A percentile compares a stretch with the other conserved stretches of the same genome.
These are phyloP conservation scores for Machaerirhynchus nigripectus DNA, from an alignment of 2,113 vertebrate genomes.

Conservation along the genomic window DNA sequence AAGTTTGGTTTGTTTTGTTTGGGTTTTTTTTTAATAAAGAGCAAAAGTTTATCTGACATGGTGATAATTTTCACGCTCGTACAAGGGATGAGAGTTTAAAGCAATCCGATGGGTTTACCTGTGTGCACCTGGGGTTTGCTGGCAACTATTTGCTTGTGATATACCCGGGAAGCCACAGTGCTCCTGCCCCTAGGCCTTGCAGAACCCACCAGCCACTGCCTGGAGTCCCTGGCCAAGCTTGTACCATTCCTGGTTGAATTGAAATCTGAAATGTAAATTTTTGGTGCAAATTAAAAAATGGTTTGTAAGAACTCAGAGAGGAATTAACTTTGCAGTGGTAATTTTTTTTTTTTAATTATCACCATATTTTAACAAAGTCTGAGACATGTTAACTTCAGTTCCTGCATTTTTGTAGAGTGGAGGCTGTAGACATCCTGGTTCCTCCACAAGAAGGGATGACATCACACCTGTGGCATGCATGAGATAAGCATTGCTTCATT, in stretches of 20 bases:
- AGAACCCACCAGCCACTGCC: background rate
- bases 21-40: conserved; percentile 34
- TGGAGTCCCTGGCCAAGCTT: background rate
- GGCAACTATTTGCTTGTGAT: background rate
- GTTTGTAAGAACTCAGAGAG: conserved; percentile 52
- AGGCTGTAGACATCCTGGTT: background rate
- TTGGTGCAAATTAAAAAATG: conserved; percentile 56
- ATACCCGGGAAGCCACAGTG: background rate
- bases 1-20: background rate
- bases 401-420: background rate
- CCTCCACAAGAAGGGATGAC: background rate
- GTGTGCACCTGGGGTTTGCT: background rate
- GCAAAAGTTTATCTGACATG: conserved; percentile 31
- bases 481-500: conserved; percentile 9
- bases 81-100: background rate
- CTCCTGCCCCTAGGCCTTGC: background rate
- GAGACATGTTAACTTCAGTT: background rate
- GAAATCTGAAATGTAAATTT: conserved; percentile 58
- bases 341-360: conserved; percentile 13
- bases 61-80: background rate
- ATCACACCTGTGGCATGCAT: conserved; percentile 19
- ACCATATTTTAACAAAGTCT: background rate
- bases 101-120: background rate
- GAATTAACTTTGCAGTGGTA: conserved; percentile 57
- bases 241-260: background rate